These are phyloP conservation scores for Mythimna vitellina DNA, from an alignment of 2,888 invertebrate genomes.

Conservation along the genomic window DNA sequence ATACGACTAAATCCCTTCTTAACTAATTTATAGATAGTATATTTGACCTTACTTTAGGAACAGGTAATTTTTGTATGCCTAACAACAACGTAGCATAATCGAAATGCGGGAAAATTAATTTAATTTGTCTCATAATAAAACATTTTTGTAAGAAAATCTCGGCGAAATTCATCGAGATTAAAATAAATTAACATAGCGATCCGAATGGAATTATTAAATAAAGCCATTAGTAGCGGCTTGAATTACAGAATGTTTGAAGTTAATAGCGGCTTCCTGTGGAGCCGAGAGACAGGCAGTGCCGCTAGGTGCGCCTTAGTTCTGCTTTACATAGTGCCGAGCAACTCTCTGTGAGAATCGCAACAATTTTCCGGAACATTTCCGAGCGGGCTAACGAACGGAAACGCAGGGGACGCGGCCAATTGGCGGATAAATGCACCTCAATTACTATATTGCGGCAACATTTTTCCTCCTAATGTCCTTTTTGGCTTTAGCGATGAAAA, in stretches of 20 bases:
- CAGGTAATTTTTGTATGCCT: constrained; percentile 42
- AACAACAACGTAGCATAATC: constrained; percentile 22
- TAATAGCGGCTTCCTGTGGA: constrained; percentile 56
- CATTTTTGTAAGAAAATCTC: constrained; percentile 30
- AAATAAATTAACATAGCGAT: constrained; percentile 34
- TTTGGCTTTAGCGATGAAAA: constrained; percentile 72
- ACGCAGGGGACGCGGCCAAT: constrained; percentile 87
- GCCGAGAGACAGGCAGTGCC: constrained; percentile 45
- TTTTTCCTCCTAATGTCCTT: constrained; percentile 83
- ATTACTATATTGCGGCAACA: constrained; percentile 86
- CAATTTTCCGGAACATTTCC: constrained; percentile 89
- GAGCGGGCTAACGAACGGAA: constrained; percentile 87
- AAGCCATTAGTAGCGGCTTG: constrained; percentile 38
- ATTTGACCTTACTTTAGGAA: constrained; percentile 28
- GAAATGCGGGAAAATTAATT: constrained; percentile 45
- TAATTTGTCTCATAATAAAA: constrained; percentile 27
- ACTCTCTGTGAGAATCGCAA: constrained; percentile 82
- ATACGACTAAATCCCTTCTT: constrained; percentile 47
- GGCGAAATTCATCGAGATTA: constrained; percentile 30
- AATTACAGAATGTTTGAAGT: constrained; percentile 57
- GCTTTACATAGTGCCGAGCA: constrained; percentile 78
- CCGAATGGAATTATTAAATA: constrained; percentile 34
- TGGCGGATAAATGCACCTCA: constrained; percentile 88
- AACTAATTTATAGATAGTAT: constrained; percentile 53
- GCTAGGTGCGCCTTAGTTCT: constrained; percentile 70